Base-by-base conservation (phyloP, 1,140 invertebrate genomes). In the Formica selysi region DNA sequence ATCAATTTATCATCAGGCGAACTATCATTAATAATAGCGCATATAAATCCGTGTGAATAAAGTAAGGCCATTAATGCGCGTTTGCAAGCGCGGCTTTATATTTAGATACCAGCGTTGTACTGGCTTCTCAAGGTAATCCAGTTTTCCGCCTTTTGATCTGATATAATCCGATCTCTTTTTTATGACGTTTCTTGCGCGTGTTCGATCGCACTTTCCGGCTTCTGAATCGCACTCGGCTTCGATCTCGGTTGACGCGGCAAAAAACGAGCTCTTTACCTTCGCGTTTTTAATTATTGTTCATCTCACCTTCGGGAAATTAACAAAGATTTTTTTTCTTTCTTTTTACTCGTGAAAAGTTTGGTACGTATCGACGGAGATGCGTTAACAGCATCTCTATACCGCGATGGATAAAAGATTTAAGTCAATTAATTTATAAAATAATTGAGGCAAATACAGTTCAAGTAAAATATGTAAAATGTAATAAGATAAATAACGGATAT, bases 81-180 rank as follows among this genome's bases (percentile, higher is more conserved):
- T 38, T 22, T 70, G 48, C 65, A 57, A 36, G 64, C 11, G 22
- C 32, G 3, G 22, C 16, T 29, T 44, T 80, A 70, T 80, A 80
- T 70, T 80, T 68, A 80, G 64, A 65, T 8, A 29, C 22, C 16
- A 32, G 41, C 76, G 36, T 76, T 44, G 51, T 32, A 3, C 62
- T 19, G 62, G 64, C 51, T 59, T 57, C 61, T 51, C 78, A 80
- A 80, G 78, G 78, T 80, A 80, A 80, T 80, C 78, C 44, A 32
- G 44, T 80, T 80, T 80, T 80, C 76, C 76, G 65, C 65, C 64
- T 80, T 70, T 54, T 38, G 48, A 70, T 80, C 78, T 80, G 19
- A 67, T 80, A 70, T 80, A 80, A 70, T 70, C 48, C 22, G 10
- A 70, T 80, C 57, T 16, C 38, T 16, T 65, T 78, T 48, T 70